Conservation (phyloP, 2,888 invertebrate genomes). For the Himalopsyche kuldschensis region DNA sequence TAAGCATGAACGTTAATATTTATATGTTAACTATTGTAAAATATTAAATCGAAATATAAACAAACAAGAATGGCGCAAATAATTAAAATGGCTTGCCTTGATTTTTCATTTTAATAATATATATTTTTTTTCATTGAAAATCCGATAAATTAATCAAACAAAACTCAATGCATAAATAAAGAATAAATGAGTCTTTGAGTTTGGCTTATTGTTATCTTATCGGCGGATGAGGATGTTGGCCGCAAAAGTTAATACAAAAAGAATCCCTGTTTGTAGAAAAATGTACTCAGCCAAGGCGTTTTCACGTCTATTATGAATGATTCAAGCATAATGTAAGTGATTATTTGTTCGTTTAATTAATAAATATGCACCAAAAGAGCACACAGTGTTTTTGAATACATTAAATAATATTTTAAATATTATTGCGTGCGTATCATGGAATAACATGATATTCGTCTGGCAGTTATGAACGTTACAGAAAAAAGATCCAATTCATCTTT, state of each 20-base stretch:
- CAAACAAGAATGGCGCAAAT: background rate
- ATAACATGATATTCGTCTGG: too few relatives aligned
- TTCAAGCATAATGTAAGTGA: background rate
- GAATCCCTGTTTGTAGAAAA: background rate
- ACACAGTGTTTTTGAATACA: too few relatives aligned
- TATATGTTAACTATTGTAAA: too few relatives aligned
- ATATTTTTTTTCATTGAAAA: constrained; percentile 13
- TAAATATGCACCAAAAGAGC: background rate
- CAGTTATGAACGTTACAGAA: too few relatives aligned
- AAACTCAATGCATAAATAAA: constrained; percentile 16
- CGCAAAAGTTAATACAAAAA: background rate
- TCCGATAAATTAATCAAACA: constrained; percentile 35
- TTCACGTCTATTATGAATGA: background rate
- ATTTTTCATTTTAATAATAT: background rate
- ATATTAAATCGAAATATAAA: background rate
- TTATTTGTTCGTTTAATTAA: background rate
- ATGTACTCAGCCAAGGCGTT: background rate
- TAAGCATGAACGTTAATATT: too few relatives aligned
- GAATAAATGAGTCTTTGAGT: constrained; percentile 6
- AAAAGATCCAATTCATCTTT: too few relatives aligned
- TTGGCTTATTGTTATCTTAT: constrained; percentile 26
- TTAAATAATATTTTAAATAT: too few relatives aligned
- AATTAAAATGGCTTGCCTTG: background rate
- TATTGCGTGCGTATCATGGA: too few relatives aligned
- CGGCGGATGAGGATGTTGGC: constrained; percentile 37